Conservation (phyloP, 2,113 vertebrate species). For the Limnothrissa miodon region DNA sequence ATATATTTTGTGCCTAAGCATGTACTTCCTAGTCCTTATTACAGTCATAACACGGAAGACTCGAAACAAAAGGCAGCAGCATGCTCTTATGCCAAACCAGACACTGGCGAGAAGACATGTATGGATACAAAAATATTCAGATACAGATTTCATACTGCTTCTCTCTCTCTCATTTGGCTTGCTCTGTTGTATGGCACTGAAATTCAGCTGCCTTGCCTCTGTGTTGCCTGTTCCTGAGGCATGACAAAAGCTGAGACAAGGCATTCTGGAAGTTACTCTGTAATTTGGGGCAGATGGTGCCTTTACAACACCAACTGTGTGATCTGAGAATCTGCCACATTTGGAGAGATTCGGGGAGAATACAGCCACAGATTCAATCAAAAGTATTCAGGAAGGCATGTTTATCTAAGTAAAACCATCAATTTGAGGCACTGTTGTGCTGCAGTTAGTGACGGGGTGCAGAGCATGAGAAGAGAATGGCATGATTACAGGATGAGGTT, state of each 20-base stretch:
- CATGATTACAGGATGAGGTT: background rate
- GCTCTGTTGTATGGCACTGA: background rate
- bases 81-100: background rate
- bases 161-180: background rate
- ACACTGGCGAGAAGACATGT: background rate
- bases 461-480: background rate
- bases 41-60: background rate
- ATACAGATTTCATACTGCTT: background rate
- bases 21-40: background rate
- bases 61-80: background rate
- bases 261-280: constrained; percentile 29
- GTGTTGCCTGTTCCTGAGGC: constrained; percentile 26
- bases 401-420: constrained; percentile 1
- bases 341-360: background rate
- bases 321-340: constrained; percentile 24
- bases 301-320: constrained; percentile 25
- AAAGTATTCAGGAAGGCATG: background rate
- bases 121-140: background rate
- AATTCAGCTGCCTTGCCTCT: constrained; percentile 20
- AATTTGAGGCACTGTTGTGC: background rate
- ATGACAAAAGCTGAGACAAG: constrained; percentile 28
- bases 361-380: background rate
- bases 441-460: background rate
- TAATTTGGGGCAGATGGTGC: constrained; percentile 42
- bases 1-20: background rate